Evolutionary conservation across 1,140 invertebrate species (phyloP), one percentile per base, ranked within the genome.

Genomic region (Periplaneta americana): DNA sequence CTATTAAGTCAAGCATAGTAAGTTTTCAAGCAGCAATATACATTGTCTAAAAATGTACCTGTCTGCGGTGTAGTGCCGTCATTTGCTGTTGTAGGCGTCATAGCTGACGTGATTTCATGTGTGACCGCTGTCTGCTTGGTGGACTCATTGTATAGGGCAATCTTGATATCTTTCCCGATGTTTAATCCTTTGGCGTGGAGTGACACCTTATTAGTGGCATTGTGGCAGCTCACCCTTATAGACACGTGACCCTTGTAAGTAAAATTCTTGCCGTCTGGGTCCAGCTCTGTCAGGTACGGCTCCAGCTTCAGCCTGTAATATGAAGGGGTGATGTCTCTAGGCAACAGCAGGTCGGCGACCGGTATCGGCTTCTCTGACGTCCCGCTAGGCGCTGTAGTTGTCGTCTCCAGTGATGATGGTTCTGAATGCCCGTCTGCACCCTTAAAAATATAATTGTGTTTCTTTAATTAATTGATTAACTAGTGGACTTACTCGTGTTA

Each of bases 221-320:
- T 66, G 48, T 66, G 48, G 13, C 48, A 66, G 6, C 28, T 22
- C 5, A 66, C 28, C 28, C 8, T 66, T 5, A 66, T 66, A 13
- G 48, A 66, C 48, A 66, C 32, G 33, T 34, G 34, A 15, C 36
- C 57, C n/a, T 74, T 34, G n/a, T 34, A 74, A 0, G 79, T 74
- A 22, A 74, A 74, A 33, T 74, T 74, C 0, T 28, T 28, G 4
- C 48, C 48, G 31, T 80, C 34, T 34, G 57, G 9, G 17, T 22
- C 57, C n/a, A 13, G 1, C 32, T 80, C 31, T 22, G 34, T 84
- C 66, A 86, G 78, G 32, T 84, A 84, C 74, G 86, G 87, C 31
- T 86, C 84, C 75, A 86, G 82, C 31, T 84, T 80, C 48, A 87
- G 32, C 80, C 86, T 85, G 81, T 88, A 87, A 34, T 84, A 84